Evolutionary conservation across 2,888 invertebrate species (phyloP), one percentile per base, ranked within the genome.

Genomic region (Acrocyrtus sp.): DNA sequence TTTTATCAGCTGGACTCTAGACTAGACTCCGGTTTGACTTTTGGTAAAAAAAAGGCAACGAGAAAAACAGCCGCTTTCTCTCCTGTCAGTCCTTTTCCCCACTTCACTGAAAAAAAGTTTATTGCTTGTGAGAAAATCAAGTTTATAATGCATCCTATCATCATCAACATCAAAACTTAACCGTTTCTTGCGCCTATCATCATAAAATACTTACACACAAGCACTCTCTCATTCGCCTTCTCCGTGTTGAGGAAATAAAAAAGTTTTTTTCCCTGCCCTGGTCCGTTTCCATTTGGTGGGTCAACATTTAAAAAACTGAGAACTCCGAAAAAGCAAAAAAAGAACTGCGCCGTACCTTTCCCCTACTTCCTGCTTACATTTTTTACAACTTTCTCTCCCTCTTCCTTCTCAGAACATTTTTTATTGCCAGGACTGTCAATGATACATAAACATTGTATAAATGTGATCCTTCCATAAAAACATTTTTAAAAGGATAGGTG

Each of bases 341-440:
- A n/a, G n/a, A n/a, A n/a, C n/a, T n/a, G n/a, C n/a, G n/a, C n/a
- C 73, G 50, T 73, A 62, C 69, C 61, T 69, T 65, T 65, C 56
- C 54, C 50, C 50, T 53, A 57, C 62, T 68, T 69, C 66, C 65
- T 62, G 65, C 62, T 74, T 68, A 61, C 69, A 17, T 60, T 74
- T 76, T 77, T 77, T 74, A 69, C 69, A 77, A 69, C 73, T 77
- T 77, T 74, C 48, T 65, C 26, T 63, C 56, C 24, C 53, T 65
- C 67, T 61, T 60, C 51, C 72, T n/a, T n/a, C n/a, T n/a, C n/a
- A n/a, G n/a, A n/a, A n/a, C 53, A 45, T 61, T 54, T 69, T 68
- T 74, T 67, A 67, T 56, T 51, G n/a, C n/a, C n/a, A n/a, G n/a
- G n/a, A 51, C 50, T 74, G 56, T 58, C 58, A 57, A 54, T 56